Evolutionary conservation across 1,140 invertebrate genomes (phyloP), one percentile per base, ranked within the genome.

Genomic region (Daktulosphaira vitifoliae): DNA sequence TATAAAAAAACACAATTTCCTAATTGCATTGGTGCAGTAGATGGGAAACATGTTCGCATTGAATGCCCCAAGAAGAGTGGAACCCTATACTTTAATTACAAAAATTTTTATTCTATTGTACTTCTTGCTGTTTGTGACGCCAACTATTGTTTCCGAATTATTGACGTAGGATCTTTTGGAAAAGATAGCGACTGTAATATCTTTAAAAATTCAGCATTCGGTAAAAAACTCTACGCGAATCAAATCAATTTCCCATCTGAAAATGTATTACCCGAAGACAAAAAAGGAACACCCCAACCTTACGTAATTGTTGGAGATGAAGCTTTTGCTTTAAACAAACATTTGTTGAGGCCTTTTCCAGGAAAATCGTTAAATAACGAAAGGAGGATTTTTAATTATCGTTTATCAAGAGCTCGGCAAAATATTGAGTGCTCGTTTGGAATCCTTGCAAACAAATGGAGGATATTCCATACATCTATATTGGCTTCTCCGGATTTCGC

Each of bases 341-440:
- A 70, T 48, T 67, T 74, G 65, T 70, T 75, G 71, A 66, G 70
- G 48, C 75, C 74, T 11, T 69, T 42, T 54, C 48, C 33, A 11
- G 66, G 68, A 5, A 42, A 25, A 38, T 16, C 48, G 11, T 44
- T 68, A 52, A 62, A 26, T 18, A 4, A 42, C 13, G 11, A 48
- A 68, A 20, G 68, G 76, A 54, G 68, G 53, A 69, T 74, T n/a
- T 77, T 73, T 66, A 76, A 78, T 67, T 76, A 74, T 66, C 22
- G 71, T 20, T 65, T 71, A 23, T 53, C 37, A 23, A 23, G 72
- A 51, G 71, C 69, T n/a, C 39, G 72, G 46, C 33, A 72, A 23
- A 70, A 71, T 11, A 69, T 76, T 11, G 76, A 78, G 66, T 77
- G 77, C 69, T 70, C 72, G 7, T 78, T 78, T 72, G 75, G 75